Evolutionary conservation across 2,888 invertebrate species (phyloP).

Genomic region (Pyrocoelia pectoralis): DNA sequence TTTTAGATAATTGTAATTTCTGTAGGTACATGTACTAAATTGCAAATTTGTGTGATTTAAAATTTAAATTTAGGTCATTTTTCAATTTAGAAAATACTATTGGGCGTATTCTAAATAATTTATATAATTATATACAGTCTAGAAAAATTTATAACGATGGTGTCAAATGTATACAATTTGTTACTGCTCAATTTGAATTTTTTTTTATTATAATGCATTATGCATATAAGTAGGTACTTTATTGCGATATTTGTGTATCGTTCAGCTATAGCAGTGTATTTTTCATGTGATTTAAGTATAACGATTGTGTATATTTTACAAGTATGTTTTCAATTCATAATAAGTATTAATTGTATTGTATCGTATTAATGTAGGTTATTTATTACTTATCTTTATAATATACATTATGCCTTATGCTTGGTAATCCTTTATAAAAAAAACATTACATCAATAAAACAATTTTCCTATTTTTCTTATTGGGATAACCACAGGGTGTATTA

Average conservation of each 20-base stretch:
- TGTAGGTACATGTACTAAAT: neutral
- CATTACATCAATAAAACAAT: constrained; percentile 2
- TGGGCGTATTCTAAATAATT: neutral
- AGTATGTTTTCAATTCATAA: constrained; percentile 14
- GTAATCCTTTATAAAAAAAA: constrained; percentile 22
- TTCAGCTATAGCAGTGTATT: constrained; percentile 22
- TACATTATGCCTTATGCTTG: constrained; percentile 28
- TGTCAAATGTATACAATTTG: constrained; percentile 4
- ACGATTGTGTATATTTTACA: constrained; percentile 24
- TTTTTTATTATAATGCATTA: constrained; percentile 10
- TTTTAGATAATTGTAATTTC: constrained; percentile 2
- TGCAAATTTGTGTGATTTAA: constrained; percentile 3
- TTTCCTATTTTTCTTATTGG: neutral
- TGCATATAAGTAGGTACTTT: neutral
- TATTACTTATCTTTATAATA: constrained; percentile 28
- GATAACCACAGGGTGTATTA: too few species aligned
- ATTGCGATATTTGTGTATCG: neutral
- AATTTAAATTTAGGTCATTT: constrained; percentile 3
- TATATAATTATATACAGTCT: constrained; percentile 12
- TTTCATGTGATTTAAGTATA: constrained; percentile 30
- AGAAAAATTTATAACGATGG: neutral
- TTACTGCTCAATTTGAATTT: constrained; percentile 14
- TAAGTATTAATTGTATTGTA: constrained; percentile 33
- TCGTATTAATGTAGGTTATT: constrained; percentile 31
- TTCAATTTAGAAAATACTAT: neutral